These are phyloP conservation scores for Eidolon helvum DNA, from an alignment of 2,113 vertebrate species.

Conservation along the genomic window DNA sequence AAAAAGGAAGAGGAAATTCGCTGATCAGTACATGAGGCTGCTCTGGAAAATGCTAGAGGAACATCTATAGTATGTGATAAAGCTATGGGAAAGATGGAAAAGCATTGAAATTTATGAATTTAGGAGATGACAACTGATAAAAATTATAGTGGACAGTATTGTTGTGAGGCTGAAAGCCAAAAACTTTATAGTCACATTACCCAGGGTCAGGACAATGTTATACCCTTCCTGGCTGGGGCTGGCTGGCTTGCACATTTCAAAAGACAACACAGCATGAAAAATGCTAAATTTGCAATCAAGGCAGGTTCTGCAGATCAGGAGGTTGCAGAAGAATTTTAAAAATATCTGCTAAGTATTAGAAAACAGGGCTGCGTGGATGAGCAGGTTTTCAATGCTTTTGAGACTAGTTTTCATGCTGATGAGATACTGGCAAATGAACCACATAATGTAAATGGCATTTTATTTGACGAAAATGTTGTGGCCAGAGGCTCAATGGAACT, in stretches of 20 bases:
- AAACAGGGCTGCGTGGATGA: background rate
- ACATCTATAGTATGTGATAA: background rate
- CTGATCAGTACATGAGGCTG: background rate
- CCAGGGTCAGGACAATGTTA: background rate
- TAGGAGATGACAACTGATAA: background rate
- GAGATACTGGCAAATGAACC: background rate
- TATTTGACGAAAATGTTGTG: background rate
- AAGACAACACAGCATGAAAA: background rate
- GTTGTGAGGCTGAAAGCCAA: background rate
- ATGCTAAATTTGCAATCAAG: background rate
- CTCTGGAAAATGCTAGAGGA: background rate
- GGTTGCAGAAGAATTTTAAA: background rate
- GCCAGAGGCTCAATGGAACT: background rate
- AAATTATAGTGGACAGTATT: background rate
- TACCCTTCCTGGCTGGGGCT: background rate
- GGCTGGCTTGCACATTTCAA: background rate
- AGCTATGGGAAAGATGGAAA: background rate
- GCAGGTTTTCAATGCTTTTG: background rate
- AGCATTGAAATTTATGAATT: background rate
- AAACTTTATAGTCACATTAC: background rate
- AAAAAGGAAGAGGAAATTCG: background rate
- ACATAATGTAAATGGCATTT: background rate
- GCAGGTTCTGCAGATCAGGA: background rate
- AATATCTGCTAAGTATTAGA: background rate
- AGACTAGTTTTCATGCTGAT: background rate